Base-by-base conservation (phyloP, 1,140 invertebrate species). In the Bombus waltoni region DNA sequence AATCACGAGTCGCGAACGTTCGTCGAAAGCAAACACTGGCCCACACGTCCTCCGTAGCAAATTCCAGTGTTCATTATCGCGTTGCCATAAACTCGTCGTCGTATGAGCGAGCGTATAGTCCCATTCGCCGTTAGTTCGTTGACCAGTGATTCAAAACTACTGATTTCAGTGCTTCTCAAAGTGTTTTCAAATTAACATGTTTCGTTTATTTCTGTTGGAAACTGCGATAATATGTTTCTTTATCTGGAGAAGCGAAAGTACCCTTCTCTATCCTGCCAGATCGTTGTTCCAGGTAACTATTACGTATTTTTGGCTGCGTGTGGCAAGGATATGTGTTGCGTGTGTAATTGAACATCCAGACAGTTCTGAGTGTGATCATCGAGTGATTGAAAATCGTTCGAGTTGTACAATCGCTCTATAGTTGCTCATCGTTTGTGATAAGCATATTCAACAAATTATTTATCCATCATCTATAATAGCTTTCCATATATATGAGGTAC, bases 21-120 rank as follows among this genome's bases (percentile, higher is more conserved):
- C 78, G 71, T 35, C 53, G 32, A 75, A 70, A 53, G 83, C 83
- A 90, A 90, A 88, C 66, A 90, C 11, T 35, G 13, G 15, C 15
- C 32, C 8, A 6, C 22, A 25, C 22, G 77, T 74, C 77, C 73
- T 47, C 42, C 32, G 62, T n/a, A 42, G 18, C 32, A 77, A 88
- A 68, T 53, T 65, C 38, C 82, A 53, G 40, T 38, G 74, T 72
- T 91, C 78, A 91, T 91, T 91, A 91, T 89, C 90, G 53, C 53
- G 47, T 85, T 25, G 47, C 35, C 76, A 79, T 80, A 47, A 90
- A 87, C 73, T 88, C 80, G 83, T 75, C 65, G 86, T 80, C 62
- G 76, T 4, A 2, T 42, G 47, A 47, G 13, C 18, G 53, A 82
- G 77, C 47, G 76, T 68, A 72, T 32, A 53, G 87, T 28, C 66